Evolutionary conservation across 2,888 invertebrate species (phyloP).

Genomic region (Plagodis dolabraria): DNA sequence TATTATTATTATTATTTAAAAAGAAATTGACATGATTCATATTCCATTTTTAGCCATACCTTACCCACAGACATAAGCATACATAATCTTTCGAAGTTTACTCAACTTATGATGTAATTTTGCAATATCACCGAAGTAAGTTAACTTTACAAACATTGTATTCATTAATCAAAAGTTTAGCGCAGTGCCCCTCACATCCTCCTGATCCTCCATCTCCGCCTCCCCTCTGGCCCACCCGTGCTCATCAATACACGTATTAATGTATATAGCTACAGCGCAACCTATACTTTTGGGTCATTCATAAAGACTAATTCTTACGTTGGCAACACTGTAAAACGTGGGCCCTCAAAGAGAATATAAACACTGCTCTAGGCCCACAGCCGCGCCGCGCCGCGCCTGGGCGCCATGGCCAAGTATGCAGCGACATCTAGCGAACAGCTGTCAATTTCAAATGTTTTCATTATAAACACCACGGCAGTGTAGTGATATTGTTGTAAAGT

Average conservation of each 20-base stretch:
- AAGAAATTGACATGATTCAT: no score
- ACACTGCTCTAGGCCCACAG: no score
- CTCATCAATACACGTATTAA: slow-evolving; percentile 44
- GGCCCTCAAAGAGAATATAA: no score
- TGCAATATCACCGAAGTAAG: slow-evolving; percentile 68
- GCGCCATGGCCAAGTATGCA: slow-evolving; percentile 14
- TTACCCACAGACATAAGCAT: neutral
- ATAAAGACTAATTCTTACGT: slow-evolving; percentile 46
- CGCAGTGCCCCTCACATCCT: slow-evolving; percentile 77
- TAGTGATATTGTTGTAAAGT: slow-evolving; percentile 3
- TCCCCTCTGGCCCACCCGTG: slow-evolving; percentile 51
- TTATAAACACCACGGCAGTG: slow-evolving; percentile 58
- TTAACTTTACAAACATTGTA: slow-evolving; percentile 79
- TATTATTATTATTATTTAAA: no score
- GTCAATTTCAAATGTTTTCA: slow-evolving; percentile 54
- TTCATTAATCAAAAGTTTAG: slow-evolving; percentile 85
- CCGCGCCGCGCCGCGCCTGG: slow-evolving; percentile 53
- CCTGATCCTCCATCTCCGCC: slow-evolving; percentile 68
- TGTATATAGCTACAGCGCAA: slow-evolving; percentile 29
- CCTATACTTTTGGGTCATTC: slow-evolving; percentile 57
- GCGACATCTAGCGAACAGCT: slow-evolving; percentile 42
- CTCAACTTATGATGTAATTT: slow-evolving; percentile 72
- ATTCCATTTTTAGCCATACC: no score
- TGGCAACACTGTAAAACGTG: slow-evolving; percentile 58
- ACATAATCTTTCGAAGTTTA: slow-evolving; percentile 53